These are phyloP conservation scores for Spatula clypeata DNA, from an alignment of 2,797 vertebrate species.

Conservation along the genomic window DNA sequence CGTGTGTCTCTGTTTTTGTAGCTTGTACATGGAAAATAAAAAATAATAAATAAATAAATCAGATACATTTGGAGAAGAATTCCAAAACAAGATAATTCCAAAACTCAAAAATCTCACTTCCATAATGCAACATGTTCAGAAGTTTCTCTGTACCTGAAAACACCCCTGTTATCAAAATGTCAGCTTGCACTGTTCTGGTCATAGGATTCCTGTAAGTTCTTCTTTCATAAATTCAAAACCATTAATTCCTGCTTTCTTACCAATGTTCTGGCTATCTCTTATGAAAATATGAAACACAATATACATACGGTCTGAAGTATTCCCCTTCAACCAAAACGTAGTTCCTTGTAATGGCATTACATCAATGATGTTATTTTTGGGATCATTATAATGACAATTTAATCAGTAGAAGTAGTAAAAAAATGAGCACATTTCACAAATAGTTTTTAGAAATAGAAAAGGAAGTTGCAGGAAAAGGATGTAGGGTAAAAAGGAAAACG, in stretches of 20 bases:
- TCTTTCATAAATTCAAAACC: not conserved
- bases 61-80: not conserved
- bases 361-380: not conserved
- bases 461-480: not conserved
- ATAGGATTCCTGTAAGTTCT: not conserved
- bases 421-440: not conserved
- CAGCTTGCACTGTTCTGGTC: not conserved
- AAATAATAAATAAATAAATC: not conserved
- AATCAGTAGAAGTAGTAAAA: not conserved
- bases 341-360: not conserved
- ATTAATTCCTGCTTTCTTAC: not conserved
- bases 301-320: not conserved
- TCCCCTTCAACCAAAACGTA: not conserved
- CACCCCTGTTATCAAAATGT: rapidly evolving
- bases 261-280: not conserved
- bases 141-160: not conserved
- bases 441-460: not conserved
- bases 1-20: not conserved
- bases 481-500: not conserved
- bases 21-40: not conserved
- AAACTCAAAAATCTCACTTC: not conserved
- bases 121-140: not conserved
- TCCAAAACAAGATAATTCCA: not conserved
- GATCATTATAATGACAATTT: not conserved
- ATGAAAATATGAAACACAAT: not conserved